Base-by-base conservation (phyloP, 2,113 vertebrate genomes). In the Hipposideros armiger region DNA sequence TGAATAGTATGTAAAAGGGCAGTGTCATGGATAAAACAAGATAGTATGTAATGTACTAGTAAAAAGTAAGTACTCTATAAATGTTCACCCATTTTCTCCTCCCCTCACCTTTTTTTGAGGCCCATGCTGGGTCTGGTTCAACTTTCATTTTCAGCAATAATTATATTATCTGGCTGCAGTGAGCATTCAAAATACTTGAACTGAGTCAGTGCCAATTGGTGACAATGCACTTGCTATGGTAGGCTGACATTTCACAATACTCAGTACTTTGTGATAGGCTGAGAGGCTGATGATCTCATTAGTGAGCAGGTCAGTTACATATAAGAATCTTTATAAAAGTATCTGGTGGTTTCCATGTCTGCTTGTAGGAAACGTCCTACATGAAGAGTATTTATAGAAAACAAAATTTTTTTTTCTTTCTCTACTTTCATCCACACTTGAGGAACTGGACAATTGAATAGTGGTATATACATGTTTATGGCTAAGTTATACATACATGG, bases 11-110 rank as follows among this genome's bases (percentile, higher is more conserved):
- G 11, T 86, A 69, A 95, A 86, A 93, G n/a, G 36, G 14, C n/a
- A 78, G 52, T 78, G 82, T 91, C 86, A 88, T 77, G 45, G 78
- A 87, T 88, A 91, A 58, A 95, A 69, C 36, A 91, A 81, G 78
- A 77, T 19, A 52, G 13, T 77, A 73, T 17, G 36, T 45, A 90
- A 85, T 66, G 13, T 28, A n/a, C 50, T 40, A 91, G 42, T 81
- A 70, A 94, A 87, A 94, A 82, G 32, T 50, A 77, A 70, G 17
- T 45, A 76, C n/a, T 67, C 54, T 20, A 30, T 69, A 95, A 73
- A 78, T 54, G 22, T 42, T 73, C 52, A 92, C 30, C 17, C 22
- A 28, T 62, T 62, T 62, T 8, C 50, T 5, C 4, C 2, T 11
- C 4, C 45, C 13, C 13, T 22, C 17, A 22, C 15, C 30, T 36